These are phyloP conservation scores for Imbricaverruca yamaguchii DNA, from an alignment of 2,888 invertebrate species.

Conservation along the genomic window DNA sequence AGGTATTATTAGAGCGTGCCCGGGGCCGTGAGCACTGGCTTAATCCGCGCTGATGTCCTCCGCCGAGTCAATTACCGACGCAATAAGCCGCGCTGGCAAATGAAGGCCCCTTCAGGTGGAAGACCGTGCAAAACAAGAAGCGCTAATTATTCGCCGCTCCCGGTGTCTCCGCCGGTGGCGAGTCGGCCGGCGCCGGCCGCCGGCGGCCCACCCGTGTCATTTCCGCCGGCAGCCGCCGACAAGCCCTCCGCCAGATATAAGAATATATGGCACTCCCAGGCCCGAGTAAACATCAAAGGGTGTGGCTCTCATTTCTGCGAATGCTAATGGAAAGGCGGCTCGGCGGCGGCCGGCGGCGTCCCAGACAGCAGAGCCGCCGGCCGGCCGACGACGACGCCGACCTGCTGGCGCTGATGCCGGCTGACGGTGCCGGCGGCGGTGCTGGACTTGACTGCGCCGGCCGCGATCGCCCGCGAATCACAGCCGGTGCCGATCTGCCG, in stretches of 20 bases:
- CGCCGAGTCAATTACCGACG: neutral
- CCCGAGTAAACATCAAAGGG: neutral
- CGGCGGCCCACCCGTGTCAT: neutral
- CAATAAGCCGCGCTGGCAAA: neutral
- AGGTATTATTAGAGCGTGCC: neutral
- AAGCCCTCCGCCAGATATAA: neutral
- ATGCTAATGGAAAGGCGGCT: neutral
- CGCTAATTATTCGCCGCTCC: neutral
- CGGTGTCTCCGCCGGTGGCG: neutral
- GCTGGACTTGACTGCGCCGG: too few relatives aligned
- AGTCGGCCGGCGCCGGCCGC: neutral
- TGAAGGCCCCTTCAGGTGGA: conserved; percentile 18
- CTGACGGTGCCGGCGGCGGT: too few relatives aligned
- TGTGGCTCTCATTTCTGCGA: neutral
- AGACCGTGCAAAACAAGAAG: conserved; percentile 20
- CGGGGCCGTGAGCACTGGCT: neutral
- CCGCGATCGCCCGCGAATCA: too few relatives aligned
- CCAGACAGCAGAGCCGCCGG: too few relatives aligned
- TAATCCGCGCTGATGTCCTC: conserved; percentile 3
- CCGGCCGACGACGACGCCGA: too few relatives aligned
- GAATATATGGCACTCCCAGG: conserved; percentile 17
- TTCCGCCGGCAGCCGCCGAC: neutral
- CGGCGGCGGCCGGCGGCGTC: too few relatives aligned
- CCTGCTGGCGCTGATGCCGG: too few relatives aligned
- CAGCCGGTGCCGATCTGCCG: too few relatives aligned